Base-by-base conservation (phyloP, 2,888 invertebrate species). In the Drosophila robusta region DNA sequence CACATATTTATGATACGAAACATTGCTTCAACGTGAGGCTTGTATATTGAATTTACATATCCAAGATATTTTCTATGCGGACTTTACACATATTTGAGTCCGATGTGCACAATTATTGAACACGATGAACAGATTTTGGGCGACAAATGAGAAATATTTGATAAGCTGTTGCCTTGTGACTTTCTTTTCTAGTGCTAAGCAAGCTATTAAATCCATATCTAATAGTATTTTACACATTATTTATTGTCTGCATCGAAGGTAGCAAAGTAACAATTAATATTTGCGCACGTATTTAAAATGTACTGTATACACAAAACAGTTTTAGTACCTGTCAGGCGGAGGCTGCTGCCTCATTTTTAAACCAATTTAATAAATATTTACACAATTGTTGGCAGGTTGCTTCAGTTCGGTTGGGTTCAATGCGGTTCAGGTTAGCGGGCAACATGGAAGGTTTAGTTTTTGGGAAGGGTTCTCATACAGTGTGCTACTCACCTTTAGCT, bases 401-500 rank as follows among this genome's bases (percentile, higher is more conserved):
- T 76, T 54, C n/a, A 56, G 29, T 51, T 62, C 47, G 36, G 44
- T 26, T 52, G 45, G 56, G 54, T 63, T 63, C 51, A 67, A 49
- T 49, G 52, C 18, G 63, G 41, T 45, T 45, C 36, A 49, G 61
- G 47, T 44, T 44, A 12, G 39, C 39, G 12, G 18, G 14, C 14
- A 18, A 14, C 29, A 24, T 12, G 39, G 16, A 34, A 18, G 58
- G 36, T 24, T 54, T 50, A 16, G 34, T 34, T 39, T 29, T 12
- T 61, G 16, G 36, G 16, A 51, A 67, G 47, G 50, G 55, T 44
- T 46, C 16, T 44, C 2, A 32, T 38, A 7, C 11, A 11, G 38
- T 42, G 44, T 39, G 36, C 14, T 68, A 85, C 90, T 89, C 75
- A 92, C 92, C 92, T 92, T 92, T 29, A 92, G 86, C 80, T 92